phyloP scores from a whole-genome alignment of 2,888 invertebrate species.

The Aphodius sticticus region DNA sequence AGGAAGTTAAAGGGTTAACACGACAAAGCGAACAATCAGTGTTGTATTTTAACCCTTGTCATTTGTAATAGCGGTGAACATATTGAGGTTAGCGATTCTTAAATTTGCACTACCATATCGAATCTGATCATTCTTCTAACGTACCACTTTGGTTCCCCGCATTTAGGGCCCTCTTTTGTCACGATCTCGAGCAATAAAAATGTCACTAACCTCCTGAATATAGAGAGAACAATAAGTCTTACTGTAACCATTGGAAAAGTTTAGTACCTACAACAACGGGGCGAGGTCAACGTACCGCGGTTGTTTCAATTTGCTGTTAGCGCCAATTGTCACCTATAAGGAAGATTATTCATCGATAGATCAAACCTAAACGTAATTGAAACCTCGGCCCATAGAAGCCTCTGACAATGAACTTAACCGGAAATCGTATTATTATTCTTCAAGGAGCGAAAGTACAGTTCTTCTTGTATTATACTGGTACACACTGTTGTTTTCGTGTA shows the following conservation, averaged over 20 bases:
- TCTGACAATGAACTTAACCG: neutral
- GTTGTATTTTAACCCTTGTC: neutral
- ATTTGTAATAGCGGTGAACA: neutral
- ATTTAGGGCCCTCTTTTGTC: neutral
- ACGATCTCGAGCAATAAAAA: neutral
- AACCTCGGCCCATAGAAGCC: neutral
- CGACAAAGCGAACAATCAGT: neutral
- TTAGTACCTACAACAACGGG: neutral
- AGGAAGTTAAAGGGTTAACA: neutral
- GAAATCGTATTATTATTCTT: neutral
- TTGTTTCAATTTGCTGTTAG: neutral
- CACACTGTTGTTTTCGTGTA: neutral
- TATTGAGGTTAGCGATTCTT: neutral
- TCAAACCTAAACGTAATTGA: neutral
- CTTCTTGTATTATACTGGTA: neutral
- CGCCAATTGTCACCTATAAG: conserved; percentile 4
- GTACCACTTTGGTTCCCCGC: neutral
- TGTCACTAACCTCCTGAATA: neutral
- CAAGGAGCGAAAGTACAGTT: neutral
- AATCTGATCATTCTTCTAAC: neutral
- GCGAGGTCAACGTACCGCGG: neutral
- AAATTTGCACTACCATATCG: neutral
- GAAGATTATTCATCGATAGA: conserved; percentile 4
- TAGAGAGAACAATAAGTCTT: neutral
- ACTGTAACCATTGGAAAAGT: neutral